Evolutionary conservation across 2,888 invertebrate genomes (phyloP).

Genomic region (Scotopteryx bipunctaria): DNA sequence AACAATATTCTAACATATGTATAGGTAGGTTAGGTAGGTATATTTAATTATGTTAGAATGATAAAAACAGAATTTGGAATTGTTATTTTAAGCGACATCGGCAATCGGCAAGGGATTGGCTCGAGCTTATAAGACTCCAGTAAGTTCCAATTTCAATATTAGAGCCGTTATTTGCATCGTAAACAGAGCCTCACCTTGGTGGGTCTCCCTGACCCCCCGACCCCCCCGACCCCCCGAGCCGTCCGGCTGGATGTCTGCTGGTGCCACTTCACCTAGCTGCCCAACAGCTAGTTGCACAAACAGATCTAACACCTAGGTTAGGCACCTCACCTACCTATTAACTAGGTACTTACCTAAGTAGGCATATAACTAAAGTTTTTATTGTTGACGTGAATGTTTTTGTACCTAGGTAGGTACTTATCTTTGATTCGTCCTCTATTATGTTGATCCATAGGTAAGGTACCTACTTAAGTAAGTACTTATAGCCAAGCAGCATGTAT

Average conservation of each 20-base stretch:
- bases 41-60: too few relatives aligned
- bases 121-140: not conserved
- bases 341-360: not conserved
- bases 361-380: constrained; percentile 6
- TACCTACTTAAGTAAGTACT: too few relatives aligned
- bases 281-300: not conserved
- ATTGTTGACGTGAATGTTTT: not conserved
- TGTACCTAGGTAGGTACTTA: not conserved
- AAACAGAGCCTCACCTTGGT: not conserved
- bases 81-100: too few relatives aligned
- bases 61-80: too few relatives aligned
- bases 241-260: not conserved
- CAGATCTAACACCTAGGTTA: not conserved
- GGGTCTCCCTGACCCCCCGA: not conserved
- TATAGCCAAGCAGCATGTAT: too few relatives aligned
- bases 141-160: not conserved
- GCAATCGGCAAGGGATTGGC: too few relatives aligned
- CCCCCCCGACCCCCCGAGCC: too few relatives aligned
- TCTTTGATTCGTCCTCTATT: constrained; percentile 3
- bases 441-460: too few relatives aligned
- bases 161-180: not conserved
- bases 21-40: too few relatives aligned
- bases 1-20: too few relatives aligned
- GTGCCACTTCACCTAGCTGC: too few relatives aligned
- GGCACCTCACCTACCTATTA: not conserved